Evolutionary conservation across 2,113 vertebrate genomes (phyloP), one percentile per base, ranked within the genome.

Genomic region (Phocoena sinus): DNA sequence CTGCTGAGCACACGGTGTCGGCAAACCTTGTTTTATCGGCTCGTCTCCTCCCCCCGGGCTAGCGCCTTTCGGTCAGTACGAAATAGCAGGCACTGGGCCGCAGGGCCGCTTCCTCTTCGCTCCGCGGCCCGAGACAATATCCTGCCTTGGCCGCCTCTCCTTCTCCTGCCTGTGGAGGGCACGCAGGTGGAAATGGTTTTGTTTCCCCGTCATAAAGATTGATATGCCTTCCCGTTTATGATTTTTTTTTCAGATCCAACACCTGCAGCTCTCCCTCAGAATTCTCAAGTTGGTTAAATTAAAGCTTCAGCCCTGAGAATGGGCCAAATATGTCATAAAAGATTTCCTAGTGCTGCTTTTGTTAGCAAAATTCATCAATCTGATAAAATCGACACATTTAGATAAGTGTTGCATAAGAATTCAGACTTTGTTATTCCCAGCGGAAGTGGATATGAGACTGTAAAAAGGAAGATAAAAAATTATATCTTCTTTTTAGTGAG

Each of bases 381-480:
- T n/a, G 98, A 98, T 98, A 97, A 97, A 96, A 98, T 98, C 96
- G 97, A 97, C 98, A 97, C 94, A 95, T 97, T 96, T 95, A 96
- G 97, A 98, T 97, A 93, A 97, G 91, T 94, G 95, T 96, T 97
- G 96, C 97, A 82, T 97, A 97, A 98, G 97, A 98, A 98, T 98
- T 97, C 96, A 97, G 97, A 97, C 95, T 96, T 95, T 65, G 97
- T 92, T 98, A 98, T 94, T 97, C 95, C 88, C 74, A 76, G 21
- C 58, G 70, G 91, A 95, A 97, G 89, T 67, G 95, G 82, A 33
- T 94, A 47, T 97, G 94, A 97, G 95, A 89, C 96, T 98, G 96
- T 93, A 94, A 96, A 97, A 98, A 92, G 73, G 90, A 93, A 97
- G 94, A 96, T 97, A 96, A 97, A 98, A 94, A 89, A 97, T 96